Base-by-base conservation (phyloP, 1,140 invertebrate genomes). In the Anthonomus grandis region DNA sequence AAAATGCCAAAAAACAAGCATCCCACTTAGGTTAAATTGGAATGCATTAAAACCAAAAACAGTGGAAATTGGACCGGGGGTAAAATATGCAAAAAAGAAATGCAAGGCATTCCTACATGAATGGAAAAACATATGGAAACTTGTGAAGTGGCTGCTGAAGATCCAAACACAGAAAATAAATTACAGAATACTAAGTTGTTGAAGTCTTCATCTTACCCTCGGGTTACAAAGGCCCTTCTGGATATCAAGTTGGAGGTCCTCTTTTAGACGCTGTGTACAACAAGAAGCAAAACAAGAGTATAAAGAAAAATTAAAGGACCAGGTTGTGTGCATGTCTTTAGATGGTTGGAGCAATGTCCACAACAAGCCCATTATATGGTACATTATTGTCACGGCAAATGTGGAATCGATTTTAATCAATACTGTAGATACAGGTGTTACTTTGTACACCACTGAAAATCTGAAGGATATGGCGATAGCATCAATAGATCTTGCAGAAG, bases 391-490 rank as follows among this genome's bases (percentile, higher is more conserved):
- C 18, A 73, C 72, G 73, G 51, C 75, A 77, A 3, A 81, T 66
- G n/a, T n/a, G n/a, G n/a, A n/a, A 65, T 81, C 81, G 47, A 74
- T 75, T 48, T 78, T 70, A 23, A 83, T 73, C 64, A 83, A 83
- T 50, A 78, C 6, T 31, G n/a, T n/a, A 31, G 27, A n/a, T 31
- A 31, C 27, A 6, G 27, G 27, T 31, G 27, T 31, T 31, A 31
- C 6, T 31, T n/a, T n/a, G 6, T n/a, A 31, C 27, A 31, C n/a
- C n/a, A 31, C n/a, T 31, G n/a, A 31, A 6, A n/a, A n/a, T n/a
- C n/a, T n/a, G n/a, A n/a, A n/a, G 27, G 27, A 31, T 31, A 31
- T 31, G 6, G n/a, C 27, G n/a, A 8, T 31, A n/a, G n/a, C 6
- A 31, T 31, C 27, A 31, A 31, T 31, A 31, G n/a, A 31, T 8